Conservation (phyloP, 2,113 vertebrate species). For the Murina feae region DNA sequence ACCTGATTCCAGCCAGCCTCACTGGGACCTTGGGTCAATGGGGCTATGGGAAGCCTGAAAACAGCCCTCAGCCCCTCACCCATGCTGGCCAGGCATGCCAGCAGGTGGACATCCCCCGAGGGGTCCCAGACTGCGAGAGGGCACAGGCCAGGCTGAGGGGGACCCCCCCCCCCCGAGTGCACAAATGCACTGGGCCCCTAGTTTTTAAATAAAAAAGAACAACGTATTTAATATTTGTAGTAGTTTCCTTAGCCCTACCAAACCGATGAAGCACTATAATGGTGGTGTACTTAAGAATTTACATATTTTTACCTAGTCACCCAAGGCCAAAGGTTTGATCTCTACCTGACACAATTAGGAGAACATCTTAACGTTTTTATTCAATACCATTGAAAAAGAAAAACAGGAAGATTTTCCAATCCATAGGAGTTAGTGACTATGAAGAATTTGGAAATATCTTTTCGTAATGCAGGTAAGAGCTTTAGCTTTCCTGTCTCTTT, state of each 20-base stretch:
- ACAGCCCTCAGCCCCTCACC: too few species aligned
- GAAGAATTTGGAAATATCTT: slow-evolving; percentile 20
- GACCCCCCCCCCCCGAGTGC: too few species aligned
- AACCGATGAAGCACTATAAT: neutral
- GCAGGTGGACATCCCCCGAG: too few species aligned
- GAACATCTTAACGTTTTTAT: neutral
- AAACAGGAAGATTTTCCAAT: neutral
- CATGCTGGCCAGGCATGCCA: too few species aligned
- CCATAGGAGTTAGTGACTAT: neutral
- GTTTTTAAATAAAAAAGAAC: neutral
- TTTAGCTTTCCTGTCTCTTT: neutral
- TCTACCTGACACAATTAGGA: neutral
- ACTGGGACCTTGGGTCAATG: too few species aligned
- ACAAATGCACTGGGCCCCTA: too few species aligned
- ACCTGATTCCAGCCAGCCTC: too few species aligned
- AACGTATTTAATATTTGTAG: neutral
- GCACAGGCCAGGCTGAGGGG: too few species aligned
- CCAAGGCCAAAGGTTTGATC: neutral
- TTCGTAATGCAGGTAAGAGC: neutral
- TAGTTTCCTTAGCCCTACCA: neutral
- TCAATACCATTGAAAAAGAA: accelerated
- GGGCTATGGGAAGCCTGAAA: too few species aligned
- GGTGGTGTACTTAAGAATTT: neutral
- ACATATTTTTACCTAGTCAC: neutral
- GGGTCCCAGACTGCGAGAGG: too few species aligned